A percentile compares a stretch with the other conserved stretches of the same genome.
Conservation (phyloP, 2,797 vertebrate species). For the Oreochromis grahami region DNA sequence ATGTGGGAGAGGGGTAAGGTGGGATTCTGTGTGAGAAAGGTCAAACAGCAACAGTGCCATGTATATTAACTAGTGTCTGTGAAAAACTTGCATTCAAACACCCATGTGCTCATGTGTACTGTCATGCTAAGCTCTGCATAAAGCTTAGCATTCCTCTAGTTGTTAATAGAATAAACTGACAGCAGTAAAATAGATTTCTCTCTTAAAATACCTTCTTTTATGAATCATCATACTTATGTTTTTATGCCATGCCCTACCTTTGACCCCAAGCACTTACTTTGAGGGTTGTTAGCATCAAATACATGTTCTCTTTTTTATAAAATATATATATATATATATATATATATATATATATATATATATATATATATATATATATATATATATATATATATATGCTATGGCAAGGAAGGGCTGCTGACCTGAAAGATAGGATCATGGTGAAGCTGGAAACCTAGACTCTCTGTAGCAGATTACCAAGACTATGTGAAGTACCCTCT, state of each 20-base stretch:
- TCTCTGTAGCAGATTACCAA: neutral
- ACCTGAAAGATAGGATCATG: neutral
- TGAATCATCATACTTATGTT: neutral
- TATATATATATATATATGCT: neutral
- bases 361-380: neutral
- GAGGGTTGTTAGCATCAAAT: neutral
- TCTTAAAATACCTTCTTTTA: neutral
- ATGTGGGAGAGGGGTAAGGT: neutral
- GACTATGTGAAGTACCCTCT: neutral
- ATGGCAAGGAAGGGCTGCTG: neutral
- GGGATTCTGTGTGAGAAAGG: neutral
- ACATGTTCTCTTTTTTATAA: neutral
- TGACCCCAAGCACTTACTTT: conserved; percentile 28
- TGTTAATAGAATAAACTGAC: neutral
- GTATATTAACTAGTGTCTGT: neutral
- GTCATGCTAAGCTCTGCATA: neutral
- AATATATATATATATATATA: neutral
- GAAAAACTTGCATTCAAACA: neutral
- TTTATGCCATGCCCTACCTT: neutral
- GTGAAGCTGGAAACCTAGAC: neutral
- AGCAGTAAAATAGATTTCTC: conserved; percentile 11
- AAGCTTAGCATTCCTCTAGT: neutral
- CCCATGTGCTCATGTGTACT: neutral
- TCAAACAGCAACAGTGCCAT: neutral
- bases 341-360: neutral